Percentiles rank a stretch among this genome's conserved stretches.
Evolutionary conservation across 2,113 vertebrate genomes (phyloP).

Genomic region (Etheostoma spectabile): DNA sequence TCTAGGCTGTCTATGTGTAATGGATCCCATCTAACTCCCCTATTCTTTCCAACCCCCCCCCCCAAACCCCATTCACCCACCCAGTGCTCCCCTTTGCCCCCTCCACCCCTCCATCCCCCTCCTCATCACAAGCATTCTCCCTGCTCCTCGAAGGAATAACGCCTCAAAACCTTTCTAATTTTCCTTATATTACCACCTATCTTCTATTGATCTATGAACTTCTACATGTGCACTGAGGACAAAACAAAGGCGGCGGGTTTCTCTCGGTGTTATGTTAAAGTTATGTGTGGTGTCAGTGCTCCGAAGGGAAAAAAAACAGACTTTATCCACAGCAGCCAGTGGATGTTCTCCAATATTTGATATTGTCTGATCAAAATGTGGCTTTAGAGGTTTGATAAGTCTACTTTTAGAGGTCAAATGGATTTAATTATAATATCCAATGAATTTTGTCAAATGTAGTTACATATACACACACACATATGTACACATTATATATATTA

Average conservation of each 20-base stretch:
- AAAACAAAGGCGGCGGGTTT: neutral
- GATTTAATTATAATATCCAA: no score
- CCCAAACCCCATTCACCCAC: neutral
- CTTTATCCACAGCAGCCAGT: neutral
- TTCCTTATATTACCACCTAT: no score
- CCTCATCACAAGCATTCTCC: neutral
- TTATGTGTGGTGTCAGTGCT: neutral
- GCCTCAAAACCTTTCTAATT: neutral
- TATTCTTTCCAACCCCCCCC: constrained; percentile 7
- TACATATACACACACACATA: no score
- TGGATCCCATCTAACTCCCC: constrained; percentile 76
- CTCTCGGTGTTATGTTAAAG: neutral
- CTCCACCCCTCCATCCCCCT: neutral
- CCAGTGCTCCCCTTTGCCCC: no score
- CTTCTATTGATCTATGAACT: no score
- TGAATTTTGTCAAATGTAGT: no score
- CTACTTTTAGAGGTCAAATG: no score
- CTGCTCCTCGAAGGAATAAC: constrained; percentile 19
- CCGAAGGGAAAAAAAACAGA: neutral
- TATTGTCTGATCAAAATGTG: neutral
- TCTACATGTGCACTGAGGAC: no score
- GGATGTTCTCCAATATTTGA: neutral
- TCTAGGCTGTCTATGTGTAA: constrained; percentile 83
- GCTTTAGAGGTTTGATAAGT: neutral
- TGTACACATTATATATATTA: no score